Evolutionary conservation across 2,113 vertebrate genomes (phyloP).

Genomic region (Porphyrio hochstetteri): DNA sequence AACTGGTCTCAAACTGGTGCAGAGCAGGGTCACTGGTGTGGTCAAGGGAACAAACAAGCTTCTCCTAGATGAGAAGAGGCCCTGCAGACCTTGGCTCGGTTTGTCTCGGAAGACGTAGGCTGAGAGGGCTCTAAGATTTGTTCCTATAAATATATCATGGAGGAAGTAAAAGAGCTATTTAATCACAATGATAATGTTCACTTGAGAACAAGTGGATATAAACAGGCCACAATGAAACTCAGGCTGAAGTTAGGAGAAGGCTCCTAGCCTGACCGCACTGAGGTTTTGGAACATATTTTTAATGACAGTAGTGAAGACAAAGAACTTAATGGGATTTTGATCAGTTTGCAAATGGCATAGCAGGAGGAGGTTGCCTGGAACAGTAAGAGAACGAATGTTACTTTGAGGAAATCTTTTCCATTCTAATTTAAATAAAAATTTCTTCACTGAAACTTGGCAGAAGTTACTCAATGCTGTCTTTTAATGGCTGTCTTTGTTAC

Average conservation of each 20-base stretch:
- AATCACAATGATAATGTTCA: neutral
- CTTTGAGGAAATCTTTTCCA: slow-evolving; percentile 47
- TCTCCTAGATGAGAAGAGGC: neutral
- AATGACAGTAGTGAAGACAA: slow-evolving; percentile 60
- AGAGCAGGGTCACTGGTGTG: neutral
- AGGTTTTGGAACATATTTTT: slow-evolving; percentile 49
- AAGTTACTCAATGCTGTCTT: neutral
- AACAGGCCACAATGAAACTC: slow-evolving; percentile 18
- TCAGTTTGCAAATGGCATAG: slow-evolving; percentile 43
- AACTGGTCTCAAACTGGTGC: neutral
- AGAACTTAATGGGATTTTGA: slow-evolving; percentile 26
- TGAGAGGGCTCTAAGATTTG: neutral
- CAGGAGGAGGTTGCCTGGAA: slow-evolving; percentile 49
- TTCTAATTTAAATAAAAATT: slow-evolving; percentile 43
- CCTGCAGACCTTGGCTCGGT: neutral
- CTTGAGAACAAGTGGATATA: slow-evolving; percentile 30
- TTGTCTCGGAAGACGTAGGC: neutral
- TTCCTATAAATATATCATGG: neutral
- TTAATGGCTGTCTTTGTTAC: slow-evolving; percentile 32
- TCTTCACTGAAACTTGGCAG: slow-evolving; percentile 36
- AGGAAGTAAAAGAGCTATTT: neutral
- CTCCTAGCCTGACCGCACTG: slow-evolving; percentile 28
- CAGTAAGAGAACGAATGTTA: neutral
- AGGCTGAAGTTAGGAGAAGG: neutral
- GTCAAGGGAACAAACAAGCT: neutral